These are phyloP conservation scores for Grallaria varia DNA, from an alignment of 2,113 vertebrate species.

Conservation along the genomic window DNA sequence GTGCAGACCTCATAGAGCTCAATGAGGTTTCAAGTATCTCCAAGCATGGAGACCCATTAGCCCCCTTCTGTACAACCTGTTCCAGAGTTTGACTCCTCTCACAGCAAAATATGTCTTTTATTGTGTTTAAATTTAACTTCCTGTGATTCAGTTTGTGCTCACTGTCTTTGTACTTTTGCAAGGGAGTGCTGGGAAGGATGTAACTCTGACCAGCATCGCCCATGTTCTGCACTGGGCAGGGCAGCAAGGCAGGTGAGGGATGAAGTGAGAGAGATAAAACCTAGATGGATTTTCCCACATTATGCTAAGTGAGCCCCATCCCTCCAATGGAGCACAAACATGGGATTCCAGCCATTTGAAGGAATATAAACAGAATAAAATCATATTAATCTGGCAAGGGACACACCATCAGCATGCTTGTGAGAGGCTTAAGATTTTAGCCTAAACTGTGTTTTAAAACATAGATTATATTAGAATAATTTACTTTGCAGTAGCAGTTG, in stretches of 20 bases:
- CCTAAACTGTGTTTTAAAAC: background rate
- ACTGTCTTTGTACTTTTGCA: fast-evolving
- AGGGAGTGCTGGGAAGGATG: background rate
- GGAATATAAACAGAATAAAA: background rate
- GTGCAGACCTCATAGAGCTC: fast-evolving
- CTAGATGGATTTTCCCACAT: background rate
- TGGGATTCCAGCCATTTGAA: background rate
- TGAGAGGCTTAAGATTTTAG: background rate
- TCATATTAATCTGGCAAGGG: background rate
- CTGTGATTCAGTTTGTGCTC: background rate
- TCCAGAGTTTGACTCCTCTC: background rate
- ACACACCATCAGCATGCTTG: background rate
- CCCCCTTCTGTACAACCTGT: fast-evolving
- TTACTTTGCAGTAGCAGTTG: background rate
- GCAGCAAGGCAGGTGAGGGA: fast-evolving
- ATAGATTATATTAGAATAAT: background rate
- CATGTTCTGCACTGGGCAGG: background rate
- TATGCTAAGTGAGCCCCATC: background rate
- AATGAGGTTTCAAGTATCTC: background rate
- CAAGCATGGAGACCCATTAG: background rate
- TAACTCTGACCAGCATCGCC: fast-evolving
- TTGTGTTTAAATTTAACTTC: background rate
- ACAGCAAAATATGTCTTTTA: background rate
- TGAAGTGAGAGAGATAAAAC: background rate
- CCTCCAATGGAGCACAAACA: background rate